Base-by-base conservation (phyloP, 2,888 invertebrate genomes). In the Idaea biselata region DNA sequence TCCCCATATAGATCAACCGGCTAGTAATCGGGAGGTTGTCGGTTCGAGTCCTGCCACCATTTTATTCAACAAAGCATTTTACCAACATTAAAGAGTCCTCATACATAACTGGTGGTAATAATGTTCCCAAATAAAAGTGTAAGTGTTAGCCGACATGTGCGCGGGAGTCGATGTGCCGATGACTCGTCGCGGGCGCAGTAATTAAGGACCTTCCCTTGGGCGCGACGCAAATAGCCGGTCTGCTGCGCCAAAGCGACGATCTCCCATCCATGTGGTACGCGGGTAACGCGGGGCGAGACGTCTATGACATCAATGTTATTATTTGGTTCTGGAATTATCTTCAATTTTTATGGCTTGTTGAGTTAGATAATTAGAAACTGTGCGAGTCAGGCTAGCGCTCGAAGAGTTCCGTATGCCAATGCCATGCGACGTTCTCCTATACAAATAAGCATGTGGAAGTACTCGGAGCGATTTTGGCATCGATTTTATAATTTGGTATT, bases 121-220 rank as follows among this genome's bases (percentile, higher is more conserved):
- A 65, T 62, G 67, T 61, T 68, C 70, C 63, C 64, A 68, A 70
- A 68, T 68, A 68, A 68, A 64, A 66, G 61, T 60, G 58, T 56
- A 55, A 25, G 1, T 17, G 58, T 44, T 18, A 44, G 57, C 18
- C 59, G 67, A 73, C 75, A 74, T 70, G 71, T 76, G 80, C 77
- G 81, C 82, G 73, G 76, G 80, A 81, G 81, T 78, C 71, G 79
- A 78, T 69, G 80, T 82, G 80, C 2, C 14, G 44, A 44, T 14
- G 44, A 14, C 14, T 6, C 2, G 44, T 14, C 44, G 44, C 44
- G 44, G 81, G 78, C 68, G 71, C 74, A 65, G 79, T 83, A 83
- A 83, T 83, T 82, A 83, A 78, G 82, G 80, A 75, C 76, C 71
- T 75, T 82, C 81, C 81, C 81, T 78, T 74, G 79, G 79, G 80